Base-by-base conservation (phyloP, 2,888 invertebrate genomes). In the Meta bourneti region DNA sequence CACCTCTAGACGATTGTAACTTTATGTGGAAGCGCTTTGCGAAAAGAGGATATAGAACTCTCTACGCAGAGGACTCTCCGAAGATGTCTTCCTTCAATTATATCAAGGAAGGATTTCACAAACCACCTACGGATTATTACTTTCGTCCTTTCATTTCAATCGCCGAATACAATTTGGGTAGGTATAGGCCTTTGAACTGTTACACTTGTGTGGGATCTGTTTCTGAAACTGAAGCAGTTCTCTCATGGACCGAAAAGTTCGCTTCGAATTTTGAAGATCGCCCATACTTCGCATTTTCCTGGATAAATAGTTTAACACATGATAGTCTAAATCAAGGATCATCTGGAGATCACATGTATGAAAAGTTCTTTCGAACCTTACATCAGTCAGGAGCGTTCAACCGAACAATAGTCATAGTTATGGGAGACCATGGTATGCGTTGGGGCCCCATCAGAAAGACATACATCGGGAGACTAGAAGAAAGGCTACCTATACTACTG, bases 301-400 rank as follows among this genome's bases (percentile, higher is more conserved):
- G 94, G 93, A 93, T 95, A 71, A 94, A 94, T 51, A 94, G 95
- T 79, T 93, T 95, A 7, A 94, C 94, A 6, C 95, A 95, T 81
- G 95, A 95, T 77, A 93, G 93, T 86, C 92, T 94, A 11, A 94
- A 95, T 93, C 93, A 94, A 74, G 94, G 94, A 0, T 94, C 94
- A 9, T 93, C 94, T n/a, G 95, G 94, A 0, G 95, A 95, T 89
- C 93, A 93, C 0, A 94, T 94, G 13, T 94, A 95, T 81, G 74
- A 93, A 93, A 94, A 95, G 0, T 96, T 97, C 94, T 95, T 98
- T 86, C 94, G 95, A 92, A 94, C 95, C 89, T 94, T 97, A 84
- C 95, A 96, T 70, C 93, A 94, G 0, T 94, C 95, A 1, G 95
- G 96, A 0, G 95, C 96, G 87, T 77, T 93, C 11, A 78, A 93